These are phyloP conservation scores for Strix occidentalis DNA, from an alignment of 2,797 vertebrate genomes.

Conservation along the genomic window DNA sequence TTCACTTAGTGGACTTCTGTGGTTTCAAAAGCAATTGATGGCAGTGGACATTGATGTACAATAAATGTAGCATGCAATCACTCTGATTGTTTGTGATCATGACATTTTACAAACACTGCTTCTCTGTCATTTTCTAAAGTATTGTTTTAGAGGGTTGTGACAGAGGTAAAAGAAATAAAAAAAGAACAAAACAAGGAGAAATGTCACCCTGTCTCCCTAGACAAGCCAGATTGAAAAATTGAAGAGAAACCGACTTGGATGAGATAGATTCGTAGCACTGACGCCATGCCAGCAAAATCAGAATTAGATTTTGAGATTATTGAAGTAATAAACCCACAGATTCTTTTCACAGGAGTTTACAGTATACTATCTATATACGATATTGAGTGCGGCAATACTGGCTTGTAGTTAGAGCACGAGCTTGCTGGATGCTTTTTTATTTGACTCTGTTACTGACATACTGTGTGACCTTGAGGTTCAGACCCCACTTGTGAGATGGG, in stretches of 20 bases:
- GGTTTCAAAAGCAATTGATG: conserved; percentile 22
- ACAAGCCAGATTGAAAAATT: conserved; percentile 63
- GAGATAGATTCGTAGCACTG: background rate
- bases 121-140: conserved; percentile 76
- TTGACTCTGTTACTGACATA: background rate
- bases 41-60: conserved; percentile 33
- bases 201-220: conserved; percentile 53
- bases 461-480: background rate
- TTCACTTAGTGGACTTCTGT: background rate
- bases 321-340: conserved; percentile 5
- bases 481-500: background rate
- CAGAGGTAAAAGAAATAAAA: conserved; percentile 50
- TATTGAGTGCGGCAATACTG: background rate
- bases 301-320: conserved; percentile 43
- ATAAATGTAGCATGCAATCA: conserved; percentile 71
- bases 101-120: conserved; percentile 73
- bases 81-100: conserved; percentile 69
- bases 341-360: background rate
- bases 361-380: background rate
- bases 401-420: background rate
- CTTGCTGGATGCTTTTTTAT: background rate
- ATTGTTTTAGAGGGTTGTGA: conserved; percentile 64
- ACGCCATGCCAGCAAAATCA: conserved; percentile 19
- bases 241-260: conserved; percentile 30
- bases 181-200: conserved; percentile 34